Conservation (phyloP, 2,888 invertebrate genomes). For the Zaprionus bogoriensis region DNA sequence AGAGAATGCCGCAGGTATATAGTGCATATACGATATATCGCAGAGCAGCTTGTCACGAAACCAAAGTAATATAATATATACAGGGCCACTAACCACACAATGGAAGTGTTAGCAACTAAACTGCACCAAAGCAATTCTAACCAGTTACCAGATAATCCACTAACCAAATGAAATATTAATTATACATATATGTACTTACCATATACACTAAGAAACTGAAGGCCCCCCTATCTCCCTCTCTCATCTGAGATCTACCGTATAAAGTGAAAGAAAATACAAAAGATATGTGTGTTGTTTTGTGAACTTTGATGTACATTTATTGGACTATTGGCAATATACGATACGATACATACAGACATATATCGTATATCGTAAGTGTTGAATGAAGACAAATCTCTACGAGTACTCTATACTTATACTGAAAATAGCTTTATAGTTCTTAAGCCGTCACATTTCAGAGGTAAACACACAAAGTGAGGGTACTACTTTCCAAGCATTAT, state of each 20-base stretch:
- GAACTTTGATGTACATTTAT: conserved; percentile 35
- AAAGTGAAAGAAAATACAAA: conserved; percentile 11
- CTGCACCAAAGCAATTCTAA: conserved; percentile 50
- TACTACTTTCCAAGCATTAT: conserved; percentile 36
- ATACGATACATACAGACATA: neutral
- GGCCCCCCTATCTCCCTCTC: too few relatives aligned
- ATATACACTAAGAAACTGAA: conserved; percentile 8
- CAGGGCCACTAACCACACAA: conserved; percentile 68
- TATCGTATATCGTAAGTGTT: conserved; percentile 42
- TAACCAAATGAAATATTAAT: conserved; percentile 23
- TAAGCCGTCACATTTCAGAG: conserved; percentile 61
- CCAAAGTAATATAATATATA: conserved; percentile 49
- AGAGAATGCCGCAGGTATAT: conserved; percentile 10
- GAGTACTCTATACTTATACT: conserved; percentile 72
- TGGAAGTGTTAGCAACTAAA: conserved; percentile 51
- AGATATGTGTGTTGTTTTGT: conserved; percentile 17
- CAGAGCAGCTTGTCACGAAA: conserved; percentile 35
- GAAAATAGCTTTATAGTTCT: conserved; percentile 81
- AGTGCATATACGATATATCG: neutral
- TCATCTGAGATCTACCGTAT: conserved; percentile 7
- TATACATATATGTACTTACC: neutral
- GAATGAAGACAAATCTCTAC: conserved; percentile 67
- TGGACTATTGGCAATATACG: conserved; percentile 41
- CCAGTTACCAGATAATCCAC: conserved; percentile 13
- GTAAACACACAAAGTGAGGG: neutral